Percentiles rank a stretch among this genome's conserved stretches.
phyloP scores from a whole-genome alignment of 2,888 invertebrate species.

The Dicranocentrus wangi region DNA sequence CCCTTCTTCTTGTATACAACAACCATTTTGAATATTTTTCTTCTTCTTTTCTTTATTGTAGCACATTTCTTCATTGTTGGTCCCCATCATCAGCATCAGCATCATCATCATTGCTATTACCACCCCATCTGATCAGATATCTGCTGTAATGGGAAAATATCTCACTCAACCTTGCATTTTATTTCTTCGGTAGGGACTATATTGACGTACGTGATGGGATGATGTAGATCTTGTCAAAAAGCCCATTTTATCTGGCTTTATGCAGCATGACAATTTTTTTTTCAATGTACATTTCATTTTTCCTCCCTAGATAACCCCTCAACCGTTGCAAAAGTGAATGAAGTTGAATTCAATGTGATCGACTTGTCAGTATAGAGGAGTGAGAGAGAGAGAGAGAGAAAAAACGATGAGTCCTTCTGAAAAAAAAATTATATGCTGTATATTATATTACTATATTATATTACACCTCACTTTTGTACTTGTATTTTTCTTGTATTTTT shows the following conservation, averaged over 20 bases:
- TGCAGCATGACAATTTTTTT: constrained; percentile 22
- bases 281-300: constrained; percentile 37
- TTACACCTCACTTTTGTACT: too few species aligned
- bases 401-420: too few species aligned
- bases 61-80: neutral
- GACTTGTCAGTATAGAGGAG: neutral
- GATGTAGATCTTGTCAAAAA: too few species aligned
- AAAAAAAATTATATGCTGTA: too few species aligned
- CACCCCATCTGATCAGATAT: neutral
- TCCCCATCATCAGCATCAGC: neutral
- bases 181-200: neutral
- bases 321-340: constrained; percentile 45
- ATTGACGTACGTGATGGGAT: neutral
- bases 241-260: too few species aligned
- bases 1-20: neutral
- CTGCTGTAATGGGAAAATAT: constrained; percentile 2
- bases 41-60: neutral
- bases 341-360: constrained; percentile 43
- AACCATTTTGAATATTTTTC: neutral
- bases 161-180: constrained; percentile 24
- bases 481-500: too few species aligned
- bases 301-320: constrained; percentile 51
- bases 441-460: too few species aligned
- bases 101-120: constrained; percentile 3
- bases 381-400: neutral